phyloP scores from a whole-genome alignment of 2,888 invertebrate species.

The Imbricaverruca yamaguchii region DNA sequence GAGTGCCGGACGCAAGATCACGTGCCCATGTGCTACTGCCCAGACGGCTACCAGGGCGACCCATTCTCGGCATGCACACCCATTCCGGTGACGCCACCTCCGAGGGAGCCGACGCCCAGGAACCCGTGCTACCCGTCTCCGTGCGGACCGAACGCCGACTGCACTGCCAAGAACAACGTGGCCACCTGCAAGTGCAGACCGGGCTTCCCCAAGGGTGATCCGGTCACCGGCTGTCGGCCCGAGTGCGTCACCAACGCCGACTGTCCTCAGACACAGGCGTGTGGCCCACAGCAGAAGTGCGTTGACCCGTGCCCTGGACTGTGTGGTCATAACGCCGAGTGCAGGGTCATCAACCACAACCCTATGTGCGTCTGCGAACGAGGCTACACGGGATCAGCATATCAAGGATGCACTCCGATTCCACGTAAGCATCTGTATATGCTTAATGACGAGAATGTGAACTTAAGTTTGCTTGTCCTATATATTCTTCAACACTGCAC shows the following conservation, averaged over 20 bases:
- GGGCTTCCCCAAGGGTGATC: conserved; percentile 64
- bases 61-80: conserved; percentile 52
- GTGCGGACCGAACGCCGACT: conserved; percentile 75
- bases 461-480: too few relatives aligned
- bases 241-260: conserved; percentile 71
- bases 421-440: conserved; percentile 41
- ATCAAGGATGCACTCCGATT: conserved; percentile 58
- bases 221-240: conserved; percentile 46
- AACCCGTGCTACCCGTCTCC: conserved; percentile 47
- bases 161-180: conserved; percentile 39
- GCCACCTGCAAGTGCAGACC: conserved; percentile 67
- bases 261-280: conserved; percentile 69
- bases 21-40: conserved; percentile 62
- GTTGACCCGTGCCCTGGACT: conserved; percentile 61
- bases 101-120: too few relatives aligned
- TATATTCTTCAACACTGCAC: too few relatives aligned
- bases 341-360: conserved; percentile 78
- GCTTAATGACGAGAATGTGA: too few relatives aligned
- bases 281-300: conserved; percentile 64
- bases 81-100: conserved; percentile 46
- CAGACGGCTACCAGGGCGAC: conserved; percentile 66
- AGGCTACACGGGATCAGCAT: conserved; percentile 84
- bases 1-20: conserved; percentile 66
- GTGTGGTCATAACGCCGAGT: conserved; percentile 49
- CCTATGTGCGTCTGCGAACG: conserved; percentile 83